A percentile compares a stretch with the other conserved stretches of the same genome.
phyloP scores from a whole-genome alignment of 1,140 invertebrate species.

The Pomacea maculata region DNA sequence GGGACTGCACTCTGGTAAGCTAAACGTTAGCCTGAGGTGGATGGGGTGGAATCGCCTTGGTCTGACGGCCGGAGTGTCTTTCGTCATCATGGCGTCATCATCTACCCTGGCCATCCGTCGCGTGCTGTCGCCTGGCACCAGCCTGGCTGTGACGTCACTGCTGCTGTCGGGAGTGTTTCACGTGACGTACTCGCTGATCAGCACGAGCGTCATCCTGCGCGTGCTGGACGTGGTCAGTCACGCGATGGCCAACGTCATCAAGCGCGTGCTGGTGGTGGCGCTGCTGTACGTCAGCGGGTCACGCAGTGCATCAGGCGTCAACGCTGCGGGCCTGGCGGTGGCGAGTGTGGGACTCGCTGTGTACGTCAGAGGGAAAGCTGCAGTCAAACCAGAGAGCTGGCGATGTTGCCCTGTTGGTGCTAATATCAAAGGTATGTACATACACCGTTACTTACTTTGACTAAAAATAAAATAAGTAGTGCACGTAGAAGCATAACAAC shows the following conservation, averaged over 20 bases:
- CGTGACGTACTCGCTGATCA: slow-evolving; percentile 17
- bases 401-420: not conserved
- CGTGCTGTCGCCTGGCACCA: not conserved
- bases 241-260: slow-evolving; percentile 27
- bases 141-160: not conserved
- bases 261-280: slow-evolving; percentile 23
- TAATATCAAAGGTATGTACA: too few relatives aligned
- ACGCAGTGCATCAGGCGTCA: slow-evolving; percentile 6
- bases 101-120: not conserved
- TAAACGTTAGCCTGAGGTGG: too few relatives aligned
- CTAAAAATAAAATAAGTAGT: too few relatives aligned
- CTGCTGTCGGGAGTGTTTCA: slow-evolving; percentile 14
- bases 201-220: slow-evolving; percentile 20
- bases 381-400: too few relatives aligned
- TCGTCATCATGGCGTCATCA: not conserved
- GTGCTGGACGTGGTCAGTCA: slow-evolving; percentile 26
- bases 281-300: slow-evolving; percentile 17
- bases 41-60: too few relatives aligned
- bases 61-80: not conserved
- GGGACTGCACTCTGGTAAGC: not conserved
- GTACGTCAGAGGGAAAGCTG: too few relatives aligned
- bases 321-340: slow-evolving; percentile 18
- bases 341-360: too few relatives aligned
- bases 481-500: too few relatives aligned
- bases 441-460: too few relatives aligned